phyloP scores from a whole-genome alignment of 2,888 invertebrate genomes.

The Plagodis pulveraria region DNA sequence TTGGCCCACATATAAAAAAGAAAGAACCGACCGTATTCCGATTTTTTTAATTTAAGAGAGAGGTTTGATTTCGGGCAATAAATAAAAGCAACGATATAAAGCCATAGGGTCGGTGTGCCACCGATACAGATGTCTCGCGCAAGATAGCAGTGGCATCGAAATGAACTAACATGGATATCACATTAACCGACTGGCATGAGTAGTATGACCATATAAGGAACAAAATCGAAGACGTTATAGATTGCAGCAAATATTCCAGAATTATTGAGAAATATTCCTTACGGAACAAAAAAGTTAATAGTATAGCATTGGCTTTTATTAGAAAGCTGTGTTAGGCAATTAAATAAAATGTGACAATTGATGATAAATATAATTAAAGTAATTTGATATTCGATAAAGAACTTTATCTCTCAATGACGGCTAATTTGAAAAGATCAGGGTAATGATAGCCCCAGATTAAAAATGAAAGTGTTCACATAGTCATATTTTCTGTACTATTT shows the following conservation, averaged over 20 bases:
- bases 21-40: slow-evolving; percentile 49
- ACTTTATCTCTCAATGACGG: too few species aligned
- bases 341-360: too few species aligned
- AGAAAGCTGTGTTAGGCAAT: too few species aligned
- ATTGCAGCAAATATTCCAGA: not conserved
- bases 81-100: slow-evolving; percentile 77
- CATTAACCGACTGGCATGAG: slow-evolving; percentile 59
- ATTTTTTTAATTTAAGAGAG: slow-evolving; percentile 63
- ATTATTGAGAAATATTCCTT: too few species aligned
- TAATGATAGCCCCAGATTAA: too few species aligned
- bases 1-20: not conserved
- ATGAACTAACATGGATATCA: slow-evolving; percentile 79
- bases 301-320: too few species aligned
- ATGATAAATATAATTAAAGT: too few species aligned
- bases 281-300: too few species aligned
- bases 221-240: not conserved
- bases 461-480: too few species aligned
- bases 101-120: slow-evolving; percentile 73
- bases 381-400: too few species aligned
- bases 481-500: too few species aligned
- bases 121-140: slow-evolving; percentile 79
- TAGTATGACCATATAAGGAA: slow-evolving; percentile 32
- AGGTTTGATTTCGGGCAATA: slow-evolving; percentile 64
- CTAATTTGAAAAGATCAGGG: too few species aligned
- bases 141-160: slow-evolving; percentile 78